Conservation (phyloP, 1,140 invertebrate species). For the Latrodectus geometricus region DNA sequence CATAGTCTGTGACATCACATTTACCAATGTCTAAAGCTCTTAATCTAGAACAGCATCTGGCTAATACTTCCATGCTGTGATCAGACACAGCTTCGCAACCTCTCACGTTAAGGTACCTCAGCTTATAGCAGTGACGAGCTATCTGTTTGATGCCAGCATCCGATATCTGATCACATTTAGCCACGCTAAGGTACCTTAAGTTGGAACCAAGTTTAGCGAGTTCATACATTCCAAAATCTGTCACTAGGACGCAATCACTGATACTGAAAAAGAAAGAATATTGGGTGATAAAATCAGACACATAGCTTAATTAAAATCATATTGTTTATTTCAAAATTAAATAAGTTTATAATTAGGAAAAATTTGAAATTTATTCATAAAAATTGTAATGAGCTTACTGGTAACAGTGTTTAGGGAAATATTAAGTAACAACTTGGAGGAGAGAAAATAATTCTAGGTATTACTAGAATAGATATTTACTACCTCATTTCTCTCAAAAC, state of each 20-base stretch:
- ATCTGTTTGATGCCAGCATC: slow-evolving; percentile 90
- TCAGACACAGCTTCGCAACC: slow-evolving; percentile 93
- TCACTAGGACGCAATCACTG: slow-evolving; percentile 88
- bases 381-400: too few species aligned
- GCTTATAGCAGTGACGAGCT: slow-evolving; percentile 86
- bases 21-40: slow-evolving; percentile 90
- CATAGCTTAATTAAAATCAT: too few species aligned
- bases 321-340: too few species aligned
- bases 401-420: too few species aligned
- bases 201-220: slow-evolving; percentile 86
- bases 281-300: background rate
- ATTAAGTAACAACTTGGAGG: too few species aligned
- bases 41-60: slow-evolving; percentile 83
- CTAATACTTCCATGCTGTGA: slow-evolving; percentile 85
- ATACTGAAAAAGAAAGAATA: slow-evolving; percentile 73
- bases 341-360: too few species aligned
- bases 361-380: too few species aligned
- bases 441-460: too few species aligned
- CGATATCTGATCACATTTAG: too few species aligned
- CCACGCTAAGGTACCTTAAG: slow-evolving; percentile 86
- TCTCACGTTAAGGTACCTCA: slow-evolving; percentile 89
- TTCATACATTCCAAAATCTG: slow-evolving; percentile 91
- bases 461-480: too few species aligned
- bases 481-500: too few species aligned
- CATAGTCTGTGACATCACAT: slow-evolving; percentile 90